Conservation (phyloP, 2,113 vertebrate species). For the Pseudois nayaur region DNA sequence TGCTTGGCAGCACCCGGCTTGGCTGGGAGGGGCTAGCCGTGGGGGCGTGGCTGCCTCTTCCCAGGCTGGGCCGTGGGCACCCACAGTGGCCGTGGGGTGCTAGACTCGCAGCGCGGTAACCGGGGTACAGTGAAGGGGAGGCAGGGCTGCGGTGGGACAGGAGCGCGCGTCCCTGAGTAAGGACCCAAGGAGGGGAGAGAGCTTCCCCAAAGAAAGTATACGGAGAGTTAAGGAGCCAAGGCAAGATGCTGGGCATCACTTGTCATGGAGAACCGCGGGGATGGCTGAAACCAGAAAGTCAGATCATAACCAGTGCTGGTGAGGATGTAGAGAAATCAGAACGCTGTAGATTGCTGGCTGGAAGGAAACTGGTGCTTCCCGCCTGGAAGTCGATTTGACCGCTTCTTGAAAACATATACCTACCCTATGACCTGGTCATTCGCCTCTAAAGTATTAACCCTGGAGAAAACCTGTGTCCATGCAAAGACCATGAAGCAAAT, state of each 20-base stretch:
- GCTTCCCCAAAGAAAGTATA: not conserved
- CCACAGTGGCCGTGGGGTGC: not conserved
- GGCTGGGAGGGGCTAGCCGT: no score
- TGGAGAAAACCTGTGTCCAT: not conserved
- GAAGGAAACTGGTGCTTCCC: not conserved
- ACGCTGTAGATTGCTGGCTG: not conserved
- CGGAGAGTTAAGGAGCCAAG: not conserved
- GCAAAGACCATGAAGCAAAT: not conserved
- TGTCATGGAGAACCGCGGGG: fast-evolving
- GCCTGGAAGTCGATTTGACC: not conserved
- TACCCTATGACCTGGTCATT: not conserved
- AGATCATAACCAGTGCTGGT: not conserved
- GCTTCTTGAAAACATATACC: not conserved
- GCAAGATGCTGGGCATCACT: not conserved
- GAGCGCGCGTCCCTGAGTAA: not conserved
- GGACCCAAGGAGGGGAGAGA: not conserved
- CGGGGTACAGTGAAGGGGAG: not conserved
- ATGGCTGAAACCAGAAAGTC: not conserved
- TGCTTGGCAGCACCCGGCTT: not conserved
- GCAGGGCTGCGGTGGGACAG: no score
- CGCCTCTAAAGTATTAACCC: not conserved
- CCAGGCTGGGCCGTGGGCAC: not conserved
- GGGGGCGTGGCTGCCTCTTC: not conserved
- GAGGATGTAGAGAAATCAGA: not conserved
- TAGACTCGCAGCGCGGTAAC: not conserved